These are phyloP conservation scores for Myocastor coypus DNA, from an alignment of 2,113 vertebrate genomes.

Conservation along the genomic window DNA sequence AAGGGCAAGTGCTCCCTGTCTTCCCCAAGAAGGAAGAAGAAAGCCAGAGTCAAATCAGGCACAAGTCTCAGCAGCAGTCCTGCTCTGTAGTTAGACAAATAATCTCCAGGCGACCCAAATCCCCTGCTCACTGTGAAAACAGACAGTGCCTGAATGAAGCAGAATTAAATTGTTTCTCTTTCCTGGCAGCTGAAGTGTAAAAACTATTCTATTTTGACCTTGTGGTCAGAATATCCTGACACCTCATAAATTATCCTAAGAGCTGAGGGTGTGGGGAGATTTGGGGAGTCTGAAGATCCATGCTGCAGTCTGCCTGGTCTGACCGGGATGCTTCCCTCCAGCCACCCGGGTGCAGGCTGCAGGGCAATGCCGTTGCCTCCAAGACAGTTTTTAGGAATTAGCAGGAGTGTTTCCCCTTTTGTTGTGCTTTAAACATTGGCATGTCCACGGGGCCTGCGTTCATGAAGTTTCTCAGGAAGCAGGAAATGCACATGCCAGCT, in stretches of 20 bases:
- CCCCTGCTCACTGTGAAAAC: slow-evolving; percentile 81
- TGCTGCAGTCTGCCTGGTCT: slow-evolving; percentile 60
- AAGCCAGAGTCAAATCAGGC: slow-evolving; percentile 82
- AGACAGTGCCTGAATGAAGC: slow-evolving; percentile 84
- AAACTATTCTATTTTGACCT: slow-evolving; percentile 84
- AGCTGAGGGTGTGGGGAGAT: slow-evolving; percentile 63
- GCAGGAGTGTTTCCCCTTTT: neutral
- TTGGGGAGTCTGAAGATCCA: slow-evolving; percentile 74
- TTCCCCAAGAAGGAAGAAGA: slow-evolving; percentile 78
- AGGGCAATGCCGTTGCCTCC: slow-evolving; percentile 18
- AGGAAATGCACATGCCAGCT: neutral
- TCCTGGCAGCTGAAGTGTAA: slow-evolving; percentile 88
- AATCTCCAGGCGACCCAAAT: slow-evolving; percentile 84
- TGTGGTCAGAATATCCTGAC: slow-evolving; percentile 87
- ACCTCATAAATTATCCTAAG: slow-evolving; percentile 90
- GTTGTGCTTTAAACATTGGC: neutral
- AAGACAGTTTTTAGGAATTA: neutral
- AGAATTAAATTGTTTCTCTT: slow-evolving; percentile 86
- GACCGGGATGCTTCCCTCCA: slow-evolving; percentile 57
- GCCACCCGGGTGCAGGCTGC: slow-evolving; percentile 49
- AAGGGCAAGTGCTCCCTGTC: slow-evolving; percentile 77
- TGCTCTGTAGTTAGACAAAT: slow-evolving; percentile 86
- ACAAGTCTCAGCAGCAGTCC: slow-evolving; percentile 80
- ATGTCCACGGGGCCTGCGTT: neutral
- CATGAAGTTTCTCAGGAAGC: neutral